Evolutionary conservation across 2,113 vertebrate genomes (phyloP), one percentile per base, ranked within the genome.

Genomic region (Lipotes vexillifer): DNA sequence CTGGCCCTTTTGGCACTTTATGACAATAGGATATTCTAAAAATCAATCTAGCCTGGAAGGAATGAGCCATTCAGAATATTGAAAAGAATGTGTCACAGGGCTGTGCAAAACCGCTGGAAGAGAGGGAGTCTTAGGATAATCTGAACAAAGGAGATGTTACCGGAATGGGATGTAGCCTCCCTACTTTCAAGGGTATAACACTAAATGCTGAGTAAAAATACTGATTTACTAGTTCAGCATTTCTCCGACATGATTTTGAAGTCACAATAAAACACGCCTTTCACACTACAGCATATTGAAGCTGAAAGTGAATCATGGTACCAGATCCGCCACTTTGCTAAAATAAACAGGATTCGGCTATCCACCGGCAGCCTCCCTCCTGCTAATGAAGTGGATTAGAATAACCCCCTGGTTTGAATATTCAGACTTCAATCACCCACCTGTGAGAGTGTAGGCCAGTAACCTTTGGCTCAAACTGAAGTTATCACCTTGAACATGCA

Each of bases 231-330:
- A 61, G 41, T 11, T 89, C 49, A 83, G 10, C 57, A 71, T 57
- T 81, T 92, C n/a, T 78, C 57, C 46, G 33, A 77, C 15, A 57
- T 61, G 61, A n/a, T 72, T 66, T n/a, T 74, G 63, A 83, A 95
- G 65, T 49, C 75, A 66, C 2, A 23, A 21, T 31, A 46, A 49
- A n/a, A 38, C 52, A 88, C 3, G 27, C 0, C 36, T 71, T 68
- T 72, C 33, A 33, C 1, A 7, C 27, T 8, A 8, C 23, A 69
- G n/a, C 49, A 25, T 23, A 36, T 7, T 3, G 72, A 57, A 27
- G 52, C 61, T 38, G 23, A 72, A 27, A 65, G 74, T 11, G 9
- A 18, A 49, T n/a, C 63, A 27, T 3, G 17, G 52, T 31, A 33
- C 61, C 20, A 21, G 12, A 81, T 33, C 31, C 0, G 29, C 2